Evolutionary conservation across 1,140 invertebrate genomes (phyloP), one percentile per base, ranked within the genome.

Genomic region (Wasmannia auropunctata): DNA sequence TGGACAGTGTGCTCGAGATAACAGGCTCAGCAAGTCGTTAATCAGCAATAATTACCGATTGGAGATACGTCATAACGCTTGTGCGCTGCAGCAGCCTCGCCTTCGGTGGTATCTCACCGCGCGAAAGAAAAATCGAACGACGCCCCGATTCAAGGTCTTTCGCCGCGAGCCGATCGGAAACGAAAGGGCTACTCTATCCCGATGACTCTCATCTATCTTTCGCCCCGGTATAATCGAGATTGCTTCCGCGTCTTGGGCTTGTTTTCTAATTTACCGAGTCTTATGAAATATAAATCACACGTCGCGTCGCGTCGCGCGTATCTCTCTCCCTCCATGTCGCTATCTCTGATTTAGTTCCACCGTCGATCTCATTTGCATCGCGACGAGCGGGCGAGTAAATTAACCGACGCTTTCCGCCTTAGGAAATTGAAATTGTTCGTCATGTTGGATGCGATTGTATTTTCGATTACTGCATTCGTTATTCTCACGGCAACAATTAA

Each of bases 31-130:
- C 85, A 69, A 88, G 88, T 93, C 92, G 92, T 94, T 94, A 94
- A 94, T 94, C 93, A 93, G 91, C 88, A 89, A 93, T 93, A 93
- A 93, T 93, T 93, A 92, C 91, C 91, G 93, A 93, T 93, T 86
- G 86, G 70, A 92, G 92, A 93, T 93, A 92, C 89, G 91, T 86
- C 88, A 85, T 90, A 85, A 63, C 80, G 88, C 75, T 77, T 85
- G 87, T 87, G 91, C n/a, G n/a, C n/a, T n/a, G n/a, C 86, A 81
- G 87, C 88, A 85, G 88, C 84, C 83, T 90, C 72, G 87, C 87
- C 86, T 85, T 80, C 77, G 54, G 58, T 81, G 76, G 79, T 69
- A 91, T 90, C 87, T 54, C 40, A 28, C 88, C 40, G 86, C 70
- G 86, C 84, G 85, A 81, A 86, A 90, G 87, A 90, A 89, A 90